Conservation (phyloP, 2,888 invertebrate genomes). For the Chironomus riparius region DNA sequence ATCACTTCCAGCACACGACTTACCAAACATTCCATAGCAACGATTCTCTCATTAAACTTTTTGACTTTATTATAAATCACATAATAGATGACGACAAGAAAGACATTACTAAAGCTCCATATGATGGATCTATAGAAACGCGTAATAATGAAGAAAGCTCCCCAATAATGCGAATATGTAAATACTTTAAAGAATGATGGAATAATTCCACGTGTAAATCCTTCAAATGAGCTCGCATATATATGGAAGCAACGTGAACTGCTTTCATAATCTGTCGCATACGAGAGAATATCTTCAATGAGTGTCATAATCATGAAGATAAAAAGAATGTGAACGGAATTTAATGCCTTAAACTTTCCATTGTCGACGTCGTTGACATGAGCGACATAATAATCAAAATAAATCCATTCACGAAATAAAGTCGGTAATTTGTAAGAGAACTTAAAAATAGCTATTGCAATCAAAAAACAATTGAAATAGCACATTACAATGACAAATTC, state of each 20-base stretch:
- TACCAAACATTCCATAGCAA: too few species aligned
- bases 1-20: too few species aligned
- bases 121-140: slow-evolving; percentile 2
- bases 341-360: background rate
- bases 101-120: slow-evolving; percentile 12
- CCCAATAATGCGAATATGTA: background rate
- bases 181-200: slow-evolving; percentile 14
- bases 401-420: background rate
- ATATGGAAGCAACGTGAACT: background rate
- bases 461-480: background rate
- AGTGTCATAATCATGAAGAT: slow-evolving; percentile 1
- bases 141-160: background rate
- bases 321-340: background rate
- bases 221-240: background rate
- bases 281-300: background rate
- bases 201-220: background rate
- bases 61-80: too few species aligned
- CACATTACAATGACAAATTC: background rate
- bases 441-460: background rate
- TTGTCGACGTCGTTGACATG: background rate
- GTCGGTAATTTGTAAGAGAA: background rate
- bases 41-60: too few species aligned
- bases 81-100: background rate
- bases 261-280: background rate
- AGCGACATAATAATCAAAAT: background rate